phyloP scores from a whole-genome alignment of 2,797 vertebrate species.

The Muraenolepis orangiensis region DNA sequence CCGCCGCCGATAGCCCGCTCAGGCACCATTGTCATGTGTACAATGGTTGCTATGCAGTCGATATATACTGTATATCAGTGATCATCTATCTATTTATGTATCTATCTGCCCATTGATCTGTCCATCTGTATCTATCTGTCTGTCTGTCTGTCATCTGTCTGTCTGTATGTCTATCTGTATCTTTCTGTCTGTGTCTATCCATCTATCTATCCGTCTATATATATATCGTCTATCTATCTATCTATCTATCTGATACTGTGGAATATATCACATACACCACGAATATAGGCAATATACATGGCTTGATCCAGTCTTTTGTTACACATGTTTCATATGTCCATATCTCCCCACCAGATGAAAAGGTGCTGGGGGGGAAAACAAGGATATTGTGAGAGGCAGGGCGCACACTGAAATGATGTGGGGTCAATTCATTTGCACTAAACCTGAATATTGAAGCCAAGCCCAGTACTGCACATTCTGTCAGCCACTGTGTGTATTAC shows the following conservation, averaged over 20 bases:
- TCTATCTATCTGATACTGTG: too few relatives aligned
- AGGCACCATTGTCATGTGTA: not conserved
- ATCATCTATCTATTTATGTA: too few relatives aligned
- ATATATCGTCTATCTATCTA: not conserved
- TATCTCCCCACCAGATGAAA: not conserved
- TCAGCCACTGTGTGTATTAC: not conserved
- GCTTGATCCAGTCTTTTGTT: not conserved
- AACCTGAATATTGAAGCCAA: not conserved
- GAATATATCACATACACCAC: not conserved
- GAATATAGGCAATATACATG: not conserved
- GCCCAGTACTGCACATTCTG: not conserved
- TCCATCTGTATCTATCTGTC: not conserved
- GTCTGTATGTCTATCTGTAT: too few relatives aligned
- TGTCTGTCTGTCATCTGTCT: not conserved
- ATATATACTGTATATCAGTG: slow-evolving; percentile 64
- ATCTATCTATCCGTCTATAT: slow-evolving; percentile 36
- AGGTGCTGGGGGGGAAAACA: not conserved
- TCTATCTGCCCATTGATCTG: slow-evolving; percentile 29
- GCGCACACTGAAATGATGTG: not conserved
- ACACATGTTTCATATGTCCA: not conserved
- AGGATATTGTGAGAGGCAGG: not conserved
- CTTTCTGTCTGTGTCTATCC: too few relatives aligned
- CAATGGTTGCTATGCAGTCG: slow-evolving; percentile 59
- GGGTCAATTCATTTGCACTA: not conserved
- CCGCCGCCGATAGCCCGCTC: not conserved